phyloP scores from a whole-genome alignment of 1,140 invertebrate genomes.

The Drosophila gunungcola region DNA sequence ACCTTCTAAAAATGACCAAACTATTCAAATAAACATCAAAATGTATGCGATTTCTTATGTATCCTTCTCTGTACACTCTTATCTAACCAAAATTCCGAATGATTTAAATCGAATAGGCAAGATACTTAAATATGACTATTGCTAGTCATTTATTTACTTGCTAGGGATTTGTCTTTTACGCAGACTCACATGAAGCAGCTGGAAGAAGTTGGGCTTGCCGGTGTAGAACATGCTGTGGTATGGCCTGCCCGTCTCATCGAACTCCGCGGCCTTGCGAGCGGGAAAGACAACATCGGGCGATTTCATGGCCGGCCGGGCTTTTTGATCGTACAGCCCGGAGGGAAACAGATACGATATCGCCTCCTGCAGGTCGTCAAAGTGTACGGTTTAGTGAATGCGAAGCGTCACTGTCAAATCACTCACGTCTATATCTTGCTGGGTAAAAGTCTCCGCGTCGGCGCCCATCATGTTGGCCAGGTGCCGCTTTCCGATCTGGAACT shows the following conservation, averaged over 20 bases:
- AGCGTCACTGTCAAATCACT: slow-evolving; percentile 45
- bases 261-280: slow-evolving; percentile 94
- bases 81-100: too few species aligned
- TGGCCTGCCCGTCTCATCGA: slow-evolving; percentile 94
- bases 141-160: background rate
- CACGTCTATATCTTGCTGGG: slow-evolving; percentile 95
- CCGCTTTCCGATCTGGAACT: slow-evolving; percentile 96
- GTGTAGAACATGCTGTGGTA: slow-evolving; percentile 96
- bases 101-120: too few species aligned
- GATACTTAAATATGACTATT: too few species aligned
- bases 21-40: too few species aligned
- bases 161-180: background rate
- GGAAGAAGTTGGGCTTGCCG: slow-evolving; percentile 92
- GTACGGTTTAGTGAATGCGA: background rate
- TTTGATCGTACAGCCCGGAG: slow-evolving; percentile 93
- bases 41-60: too few species aligned
- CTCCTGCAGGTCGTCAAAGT: slow-evolving; percentile 86
- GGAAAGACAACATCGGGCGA: slow-evolving; percentile 94
- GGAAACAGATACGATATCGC: slow-evolving; percentile 97
- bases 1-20: too few species aligned
- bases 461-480: slow-evolving; percentile 99
- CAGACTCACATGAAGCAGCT: slow-evolving; percentile 90
- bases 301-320: slow-evolving; percentile 94
- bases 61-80: too few species aligned
- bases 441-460: slow-evolving; percentile 93